These are phyloP conservation scores for Keiferia lycopersicella DNA, from an alignment of 2,888 invertebrate genomes.

Conservation along the genomic window DNA sequence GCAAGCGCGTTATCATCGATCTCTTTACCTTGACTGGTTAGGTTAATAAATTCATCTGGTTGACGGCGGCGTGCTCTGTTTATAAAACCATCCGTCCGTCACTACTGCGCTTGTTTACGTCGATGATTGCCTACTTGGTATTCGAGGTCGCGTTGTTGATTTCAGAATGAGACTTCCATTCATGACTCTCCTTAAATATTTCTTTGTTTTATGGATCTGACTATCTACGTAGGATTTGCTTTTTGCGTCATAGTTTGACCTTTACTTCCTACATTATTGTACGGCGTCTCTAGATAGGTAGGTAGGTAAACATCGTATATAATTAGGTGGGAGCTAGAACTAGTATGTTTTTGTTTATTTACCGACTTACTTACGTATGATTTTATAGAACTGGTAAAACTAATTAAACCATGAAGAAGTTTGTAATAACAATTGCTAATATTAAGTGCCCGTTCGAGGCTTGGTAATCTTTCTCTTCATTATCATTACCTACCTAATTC, in stretches of 20 bases:
- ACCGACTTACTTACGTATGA: too few species aligned
- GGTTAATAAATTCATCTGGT: conserved; percentile 73
- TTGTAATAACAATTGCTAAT: too few species aligned
- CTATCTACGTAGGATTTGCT: background rate
- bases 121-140: conserved; percentile 2
- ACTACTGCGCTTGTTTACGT: conserved; percentile 16
- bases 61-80: conserved; percentile 43
- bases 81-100: conserved; percentile 32
- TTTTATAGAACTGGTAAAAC: too few species aligned
- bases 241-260: conserved; percentile 14
- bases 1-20: conserved; percentile 71
- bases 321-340: background rate
- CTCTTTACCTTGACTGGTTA: conserved; percentile 72
- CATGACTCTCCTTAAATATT: background rate
- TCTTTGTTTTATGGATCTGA: background rate
- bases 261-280: background rate
- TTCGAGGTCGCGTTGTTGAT: conserved; percentile 12
- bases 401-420: background rate
- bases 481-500: too few species aligned
- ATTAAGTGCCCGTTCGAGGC: too few species aligned
- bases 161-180: background rate
- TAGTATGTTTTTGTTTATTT: background rate
- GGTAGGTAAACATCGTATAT: too few species aligned
- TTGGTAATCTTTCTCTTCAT: too few species aligned
- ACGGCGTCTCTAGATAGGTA: background rate